Conservation (phyloP, 1,140 invertebrate species). For the Ridgeia piscesae region DNA sequence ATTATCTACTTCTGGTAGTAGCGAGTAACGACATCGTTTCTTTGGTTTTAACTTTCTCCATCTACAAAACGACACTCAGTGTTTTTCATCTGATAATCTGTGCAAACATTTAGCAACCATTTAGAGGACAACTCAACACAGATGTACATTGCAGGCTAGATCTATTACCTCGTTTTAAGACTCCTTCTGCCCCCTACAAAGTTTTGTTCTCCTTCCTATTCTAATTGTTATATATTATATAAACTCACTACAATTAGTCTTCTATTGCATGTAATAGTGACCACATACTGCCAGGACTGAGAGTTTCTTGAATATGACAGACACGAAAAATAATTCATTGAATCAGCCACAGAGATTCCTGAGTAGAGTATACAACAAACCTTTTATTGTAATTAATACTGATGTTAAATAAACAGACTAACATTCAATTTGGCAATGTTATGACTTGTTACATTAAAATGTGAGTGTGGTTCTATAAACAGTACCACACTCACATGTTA, state of each 20-base stretch:
- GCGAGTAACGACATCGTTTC: background rate
- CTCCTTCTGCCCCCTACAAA: background rate
- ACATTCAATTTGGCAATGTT: too few species aligned
- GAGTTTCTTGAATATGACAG: too few species aligned
- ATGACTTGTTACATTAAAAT: too few species aligned
- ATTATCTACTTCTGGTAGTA: background rate
- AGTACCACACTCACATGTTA: too few species aligned
- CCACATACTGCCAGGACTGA: too few species aligned
- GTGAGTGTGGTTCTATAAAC: too few species aligned
- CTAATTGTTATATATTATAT: background rate
- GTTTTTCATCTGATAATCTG: background rate
- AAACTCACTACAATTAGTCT: background rate
- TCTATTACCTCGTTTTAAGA: background rate
- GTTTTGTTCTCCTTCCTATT: background rate
- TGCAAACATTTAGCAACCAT: background rate
- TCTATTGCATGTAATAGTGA: background rate
- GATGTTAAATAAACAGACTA: too few species aligned
- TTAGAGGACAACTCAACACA: background rate
- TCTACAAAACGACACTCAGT: background rate
- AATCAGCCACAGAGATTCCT: too few species aligned
- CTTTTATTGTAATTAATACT: too few species aligned
- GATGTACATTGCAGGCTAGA: background rate
- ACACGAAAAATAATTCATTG: too few species aligned
- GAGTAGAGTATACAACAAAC: too few species aligned
- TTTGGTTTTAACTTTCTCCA: background rate